These are phyloP conservation scores for Drosophila rufa DNA, from an alignment of 1,140 invertebrate species.

Conservation along the genomic window DNA sequence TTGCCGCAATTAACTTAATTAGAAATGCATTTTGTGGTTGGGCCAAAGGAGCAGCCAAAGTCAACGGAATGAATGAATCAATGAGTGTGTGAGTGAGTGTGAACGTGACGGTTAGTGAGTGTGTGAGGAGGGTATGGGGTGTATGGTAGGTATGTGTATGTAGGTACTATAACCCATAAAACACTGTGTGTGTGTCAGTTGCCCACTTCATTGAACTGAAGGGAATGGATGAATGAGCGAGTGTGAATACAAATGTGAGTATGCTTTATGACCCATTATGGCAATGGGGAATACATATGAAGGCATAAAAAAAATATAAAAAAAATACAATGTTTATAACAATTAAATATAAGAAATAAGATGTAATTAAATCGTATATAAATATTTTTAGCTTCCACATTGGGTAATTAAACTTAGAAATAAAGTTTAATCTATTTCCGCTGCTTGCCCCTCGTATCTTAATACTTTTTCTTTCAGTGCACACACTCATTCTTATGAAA, in stretches of 20 bases:
- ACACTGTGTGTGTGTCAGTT: conserved; percentile 25
- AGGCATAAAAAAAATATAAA: background rate
- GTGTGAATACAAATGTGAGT: conserved; percentile 45
- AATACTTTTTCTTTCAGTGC: background rate
- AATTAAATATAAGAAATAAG: background rate
- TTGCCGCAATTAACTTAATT: conserved; percentile 84
- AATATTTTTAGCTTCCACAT: too few species aligned
- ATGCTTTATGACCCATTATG: conserved; percentile 40
- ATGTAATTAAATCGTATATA: background rate
- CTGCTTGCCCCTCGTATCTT: too few species aligned
- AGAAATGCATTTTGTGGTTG: conserved; percentile 76
- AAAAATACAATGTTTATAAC: background rate
- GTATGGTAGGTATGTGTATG: background rate
- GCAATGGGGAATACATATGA: conserved; percentile 16
- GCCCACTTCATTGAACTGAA: conserved; percentile 25
- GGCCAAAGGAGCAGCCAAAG: conserved; percentile 51
- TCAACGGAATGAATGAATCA: conserved; percentile 44
- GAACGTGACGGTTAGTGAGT: conserved; percentile 23
- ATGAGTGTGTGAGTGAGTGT: conserved; percentile 31
- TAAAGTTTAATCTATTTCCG: background rate
- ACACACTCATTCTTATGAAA: conserved; percentile 20
- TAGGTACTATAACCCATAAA: conserved; percentile 26
- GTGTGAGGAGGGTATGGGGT: conserved; percentile 2
- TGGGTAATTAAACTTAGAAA: too few species aligned
- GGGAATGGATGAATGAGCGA: conserved; percentile 32